These are phyloP conservation scores for Chiloscyllium punctatum DNA, from an alignment of 2,797 vertebrate genomes.

Conservation along the genomic window DNA sequence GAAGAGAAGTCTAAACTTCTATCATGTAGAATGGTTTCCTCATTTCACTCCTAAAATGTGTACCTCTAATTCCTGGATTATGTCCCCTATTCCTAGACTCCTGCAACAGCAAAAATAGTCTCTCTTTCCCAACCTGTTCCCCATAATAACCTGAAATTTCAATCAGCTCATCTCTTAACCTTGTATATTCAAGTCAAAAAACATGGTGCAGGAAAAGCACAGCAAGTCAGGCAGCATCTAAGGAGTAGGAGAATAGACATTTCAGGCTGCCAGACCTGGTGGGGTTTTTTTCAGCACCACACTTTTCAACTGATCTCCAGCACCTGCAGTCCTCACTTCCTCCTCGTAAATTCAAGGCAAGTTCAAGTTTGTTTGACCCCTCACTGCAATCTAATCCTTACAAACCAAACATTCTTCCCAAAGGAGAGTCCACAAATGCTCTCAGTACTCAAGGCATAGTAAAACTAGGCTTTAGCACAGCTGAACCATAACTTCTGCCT, in stretches of 20 bases:
- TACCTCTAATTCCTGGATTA: background rate
- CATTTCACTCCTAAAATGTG: background rate
- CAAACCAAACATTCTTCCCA: background rate
- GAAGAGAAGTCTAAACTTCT: background rate
- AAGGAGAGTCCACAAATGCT: background rate
- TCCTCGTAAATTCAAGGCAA: background rate
- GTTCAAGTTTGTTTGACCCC: background rate
- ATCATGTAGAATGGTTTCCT: background rate
- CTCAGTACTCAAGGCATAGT: background rate
- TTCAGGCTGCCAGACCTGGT: too few species aligned
- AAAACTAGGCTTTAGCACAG: background rate
- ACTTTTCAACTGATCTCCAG: too few species aligned
- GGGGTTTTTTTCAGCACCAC: too few species aligned
- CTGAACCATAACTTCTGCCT: background rate
- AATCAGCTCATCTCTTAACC: background rate
- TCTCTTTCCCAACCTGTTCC: background rate
- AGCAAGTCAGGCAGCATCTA: too few species aligned
- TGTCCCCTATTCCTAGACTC: background rate
- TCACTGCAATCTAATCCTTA: background rate
- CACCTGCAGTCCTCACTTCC: too few species aligned
- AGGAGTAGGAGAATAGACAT: too few species aligned
- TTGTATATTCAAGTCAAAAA: background rate
- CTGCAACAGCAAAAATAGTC: background rate
- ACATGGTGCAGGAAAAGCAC: too few species aligned
- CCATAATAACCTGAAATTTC: background rate